Conservation (phyloP, 2,797 vertebrate genomes). For the Gymnothorax reevesii region DNA sequence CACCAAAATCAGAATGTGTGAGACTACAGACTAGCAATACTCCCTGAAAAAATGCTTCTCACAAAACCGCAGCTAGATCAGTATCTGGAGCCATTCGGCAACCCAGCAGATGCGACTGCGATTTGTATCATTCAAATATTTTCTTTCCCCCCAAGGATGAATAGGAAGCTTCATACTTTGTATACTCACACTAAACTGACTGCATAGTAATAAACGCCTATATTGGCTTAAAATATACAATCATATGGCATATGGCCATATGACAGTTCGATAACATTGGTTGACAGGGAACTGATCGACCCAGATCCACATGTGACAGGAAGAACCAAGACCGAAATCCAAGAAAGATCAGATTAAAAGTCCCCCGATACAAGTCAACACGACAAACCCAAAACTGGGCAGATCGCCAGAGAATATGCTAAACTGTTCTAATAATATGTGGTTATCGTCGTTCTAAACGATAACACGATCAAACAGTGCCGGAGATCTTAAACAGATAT, state of each 20-base stretch:
- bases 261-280: background rate
- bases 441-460: background rate
- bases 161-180: background rate
- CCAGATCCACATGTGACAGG: background rate
- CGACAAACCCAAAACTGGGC: background rate
- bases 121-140: background rate
- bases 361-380: background rate
- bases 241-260: background rate
- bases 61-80: background rate
- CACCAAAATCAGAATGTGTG: too few relatives aligned
- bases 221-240: background rate
- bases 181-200: background rate
- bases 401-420: background rate
- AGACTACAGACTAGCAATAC: background rate
- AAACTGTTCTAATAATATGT: background rate
- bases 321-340: background rate
- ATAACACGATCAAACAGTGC: background rate
- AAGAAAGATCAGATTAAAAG: background rate
- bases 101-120: background rate
- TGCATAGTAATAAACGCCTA: background rate
- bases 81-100: too few relatives aligned
- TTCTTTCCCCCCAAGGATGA: background rate
- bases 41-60: background rate
- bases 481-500: background rate
- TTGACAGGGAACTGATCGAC: background rate